phyloP scores from a whole-genome alignment of 2,888 invertebrate genomes.

The Rhingia rostrata region DNA sequence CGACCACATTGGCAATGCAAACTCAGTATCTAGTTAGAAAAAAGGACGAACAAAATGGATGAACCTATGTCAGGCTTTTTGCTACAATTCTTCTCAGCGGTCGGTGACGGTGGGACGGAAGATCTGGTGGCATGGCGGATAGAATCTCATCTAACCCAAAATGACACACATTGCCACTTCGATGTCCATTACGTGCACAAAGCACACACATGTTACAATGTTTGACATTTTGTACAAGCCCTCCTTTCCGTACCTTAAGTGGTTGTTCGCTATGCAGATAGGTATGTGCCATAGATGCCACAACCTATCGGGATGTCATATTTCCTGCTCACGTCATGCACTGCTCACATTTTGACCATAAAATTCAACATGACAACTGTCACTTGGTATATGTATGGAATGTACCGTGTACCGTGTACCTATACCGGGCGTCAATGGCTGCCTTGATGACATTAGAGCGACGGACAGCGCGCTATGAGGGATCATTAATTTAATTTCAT shows the following conservation, averaged over 20 bases:
- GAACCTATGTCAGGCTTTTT: too few relatives aligned
- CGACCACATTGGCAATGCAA: neutral
- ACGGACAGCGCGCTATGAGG: neutral
- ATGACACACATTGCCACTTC: constrained; percentile 14
- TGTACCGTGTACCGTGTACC: neutral
- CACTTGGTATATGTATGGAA: neutral
- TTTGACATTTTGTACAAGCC: constrained; percentile 2
- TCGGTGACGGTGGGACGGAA: neutral
- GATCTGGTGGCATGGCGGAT: neutral
- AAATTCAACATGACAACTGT: constrained; percentile 10
- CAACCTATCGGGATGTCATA: constrained; percentile 14
- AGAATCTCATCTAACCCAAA: constrained; percentile 17
- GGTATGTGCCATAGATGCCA: neutral
- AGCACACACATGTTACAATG: constrained; percentile 16
- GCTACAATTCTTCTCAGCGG: too few relatives aligned
- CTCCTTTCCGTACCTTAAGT: constrained; percentile 10
- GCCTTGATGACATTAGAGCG: neutral
- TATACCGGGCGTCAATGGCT: neutral
- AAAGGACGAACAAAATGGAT: neutral
- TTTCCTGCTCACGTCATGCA: constrained; percentile 1
- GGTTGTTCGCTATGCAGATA: neutral
- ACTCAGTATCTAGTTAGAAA: neutral
- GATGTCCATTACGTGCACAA: constrained; percentile 10
- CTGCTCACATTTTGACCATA: neutral
- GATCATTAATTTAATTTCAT: constrained; percentile 24